These are phyloP conservation scores for Drosophila austrosaltans DNA, from an alignment of 2,888 invertebrate genomes.

Conservation along the genomic window DNA sequence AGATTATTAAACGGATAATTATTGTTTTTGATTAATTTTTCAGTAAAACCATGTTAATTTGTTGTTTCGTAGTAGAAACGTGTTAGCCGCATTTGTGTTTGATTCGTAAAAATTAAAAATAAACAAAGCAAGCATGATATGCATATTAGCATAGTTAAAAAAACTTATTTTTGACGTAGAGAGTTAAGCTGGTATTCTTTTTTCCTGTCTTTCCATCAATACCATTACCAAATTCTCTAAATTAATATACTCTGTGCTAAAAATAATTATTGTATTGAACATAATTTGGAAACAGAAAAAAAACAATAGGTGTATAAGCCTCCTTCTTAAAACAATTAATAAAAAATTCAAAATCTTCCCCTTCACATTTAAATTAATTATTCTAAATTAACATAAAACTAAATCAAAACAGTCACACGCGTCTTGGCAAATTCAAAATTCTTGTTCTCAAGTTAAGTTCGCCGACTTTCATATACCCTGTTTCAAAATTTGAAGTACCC, in stretches of 20 bases:
- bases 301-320: background rate
- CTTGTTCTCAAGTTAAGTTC: slow-evolving; percentile 47
- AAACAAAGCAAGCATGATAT: slow-evolving; percentile 12
- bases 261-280: too few relatives aligned
- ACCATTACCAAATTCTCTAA: too few relatives aligned
- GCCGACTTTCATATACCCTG: slow-evolving; percentile 48
- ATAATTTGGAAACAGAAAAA: too few relatives aligned
- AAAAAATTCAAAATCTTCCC: slow-evolving; percentile 57
- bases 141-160: slow-evolving; percentile 35
- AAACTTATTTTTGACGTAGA: too few relatives aligned
- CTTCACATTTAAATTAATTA: slow-evolving; percentile 62
- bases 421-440: slow-evolving; percentile 39
- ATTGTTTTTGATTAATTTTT: slow-evolving; percentile 29
- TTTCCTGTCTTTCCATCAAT: too few relatives aligned
- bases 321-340: slow-evolving; percentile 44
- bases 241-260: too few relatives aligned
- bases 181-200: too few relatives aligned
- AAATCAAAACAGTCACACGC: slow-evolving; percentile 49
- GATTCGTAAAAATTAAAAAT: slow-evolving; percentile 38
- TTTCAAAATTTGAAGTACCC: too few relatives aligned
- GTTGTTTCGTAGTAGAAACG: slow-evolving; percentile 25
- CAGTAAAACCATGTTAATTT: slow-evolving; percentile 6
- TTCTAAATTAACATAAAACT: slow-evolving; percentile 64
- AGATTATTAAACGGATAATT: slow-evolving; percentile 27
- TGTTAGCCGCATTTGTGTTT: slow-evolving; percentile 37